Percentiles rank a stretch among this genome's conserved stretches.
phyloP scores from a whole-genome alignment of 2,888 invertebrate genomes.

The Lypha dubia region DNA sequence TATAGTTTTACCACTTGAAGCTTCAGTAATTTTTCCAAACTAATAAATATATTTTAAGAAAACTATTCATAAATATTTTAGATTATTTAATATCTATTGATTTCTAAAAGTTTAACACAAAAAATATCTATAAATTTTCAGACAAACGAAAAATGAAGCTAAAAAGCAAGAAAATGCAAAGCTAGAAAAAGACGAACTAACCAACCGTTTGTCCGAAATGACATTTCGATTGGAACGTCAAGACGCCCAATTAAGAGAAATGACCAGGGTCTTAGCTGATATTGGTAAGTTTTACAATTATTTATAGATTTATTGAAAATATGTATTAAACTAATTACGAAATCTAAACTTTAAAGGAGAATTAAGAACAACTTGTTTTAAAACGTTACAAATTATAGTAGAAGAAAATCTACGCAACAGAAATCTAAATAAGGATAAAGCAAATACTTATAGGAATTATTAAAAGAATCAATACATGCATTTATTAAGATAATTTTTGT shows the following conservation, averaged over 20 bases:
- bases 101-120: not conserved
- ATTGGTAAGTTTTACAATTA: conserved; percentile 81
- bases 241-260: conserved; percentile 90
- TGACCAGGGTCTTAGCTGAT: conserved; percentile 86
- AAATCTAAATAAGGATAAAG: not conserved
- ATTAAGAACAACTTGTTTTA: conserved; percentile 30
- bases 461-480: not conserved
- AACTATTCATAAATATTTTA: too few relatives aligned
- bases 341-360: conserved; percentile 35
- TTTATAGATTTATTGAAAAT: not conserved
- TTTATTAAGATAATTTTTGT: not conserved
- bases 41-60: too few relatives aligned
- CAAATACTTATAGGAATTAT: not conserved
- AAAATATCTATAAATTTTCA: conserved; percentile 75
- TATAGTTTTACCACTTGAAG: too few relatives aligned
- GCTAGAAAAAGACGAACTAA: conserved; percentile 87
- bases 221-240: conserved; percentile 90
- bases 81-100: too few relatives aligned
- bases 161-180: conserved; percentile 89
- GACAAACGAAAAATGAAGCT: conserved; percentile 90
- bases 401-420: conserved; percentile 1
- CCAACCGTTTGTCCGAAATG: conserved; percentile 88
- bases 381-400: conserved; percentile 28
- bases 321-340: not conserved
- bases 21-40: too few relatives aligned